A percentile compares a stretch with the other conserved stretches of the same genome.
Conservation (phyloP, 2,113 vertebrate species). For the Oriolus oriolus region DNA sequence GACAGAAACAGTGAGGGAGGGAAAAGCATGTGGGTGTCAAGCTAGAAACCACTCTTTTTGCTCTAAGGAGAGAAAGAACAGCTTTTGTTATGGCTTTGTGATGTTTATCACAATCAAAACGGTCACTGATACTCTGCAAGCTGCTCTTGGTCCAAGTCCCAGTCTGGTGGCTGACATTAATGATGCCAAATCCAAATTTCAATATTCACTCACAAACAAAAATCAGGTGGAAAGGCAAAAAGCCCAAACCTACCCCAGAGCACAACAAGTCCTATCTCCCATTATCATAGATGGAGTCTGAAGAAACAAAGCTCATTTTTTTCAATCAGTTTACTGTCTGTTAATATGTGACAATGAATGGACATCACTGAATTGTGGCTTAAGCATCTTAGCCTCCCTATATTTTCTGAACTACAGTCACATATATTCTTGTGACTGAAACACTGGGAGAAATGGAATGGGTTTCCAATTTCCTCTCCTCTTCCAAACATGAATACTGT, state of each 20-base stretch:
- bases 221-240: background rate
- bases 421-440: background rate
- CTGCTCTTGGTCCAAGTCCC: background rate
- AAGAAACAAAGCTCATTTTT: background rate
- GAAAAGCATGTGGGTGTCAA: background rate
- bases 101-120: background rate
- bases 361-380: background rate
- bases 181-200: background rate
- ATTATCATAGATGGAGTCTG: background rate
- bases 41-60: background rate
- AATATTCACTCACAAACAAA: background rate
- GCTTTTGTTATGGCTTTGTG: background rate
- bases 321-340: background rate
- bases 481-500: slow-evolving; percentile 18
- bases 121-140: background rate
- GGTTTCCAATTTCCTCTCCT: slow-evolving; percentile 45
- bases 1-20: background rate
- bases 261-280: background rate
- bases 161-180: background rate
- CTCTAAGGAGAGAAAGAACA: background rate
- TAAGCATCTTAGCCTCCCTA: background rate
- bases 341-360: background rate
- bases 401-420: background rate
- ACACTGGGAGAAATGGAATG: background rate
- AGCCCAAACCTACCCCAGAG: background rate